Conservation (phyloP, 2,113 vertebrate species). For the Sapayoa aenigma region DNA sequence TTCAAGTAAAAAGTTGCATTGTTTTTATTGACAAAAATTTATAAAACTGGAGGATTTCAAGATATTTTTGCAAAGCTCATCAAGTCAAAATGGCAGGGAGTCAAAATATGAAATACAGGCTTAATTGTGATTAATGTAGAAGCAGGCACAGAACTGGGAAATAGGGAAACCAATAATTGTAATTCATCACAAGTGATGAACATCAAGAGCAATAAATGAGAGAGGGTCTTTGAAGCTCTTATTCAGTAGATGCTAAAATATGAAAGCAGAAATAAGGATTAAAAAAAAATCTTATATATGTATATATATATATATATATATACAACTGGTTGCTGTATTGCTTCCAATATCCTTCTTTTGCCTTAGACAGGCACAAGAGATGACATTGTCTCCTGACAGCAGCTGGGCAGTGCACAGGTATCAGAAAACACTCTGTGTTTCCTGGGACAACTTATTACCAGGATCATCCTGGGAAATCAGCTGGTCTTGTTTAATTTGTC, state of each 20-base stretch:
- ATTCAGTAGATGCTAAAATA: background rate
- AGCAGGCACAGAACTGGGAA: background rate
- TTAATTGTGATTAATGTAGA: background rate
- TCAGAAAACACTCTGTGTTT: background rate
- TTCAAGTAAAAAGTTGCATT: background rate
- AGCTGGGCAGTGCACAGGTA: background rate
- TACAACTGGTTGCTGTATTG: too few relatives aligned
- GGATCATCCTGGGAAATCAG: background rate
- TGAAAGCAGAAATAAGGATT: background rate
- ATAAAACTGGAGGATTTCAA: background rate
- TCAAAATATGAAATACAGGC: background rate
- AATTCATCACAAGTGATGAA: background rate
- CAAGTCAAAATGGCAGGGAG: background rate
- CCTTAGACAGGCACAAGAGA: background rate
- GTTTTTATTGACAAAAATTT: background rate
- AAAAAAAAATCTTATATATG: background rate
- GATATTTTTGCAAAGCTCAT: background rate
- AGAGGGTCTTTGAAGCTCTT: background rate
- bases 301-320: too few relatives aligned
- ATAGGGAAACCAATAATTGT: background rate
- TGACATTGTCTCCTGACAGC: background rate
- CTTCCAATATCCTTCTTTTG: background rate
- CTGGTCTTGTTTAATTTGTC: background rate
- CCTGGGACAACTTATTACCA: too few relatives aligned
- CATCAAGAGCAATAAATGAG: background rate